Evolutionary conservation across 2,888 invertebrate species (phyloP), one percentile per base, ranked within the genome.

Genomic region (Troides aeacus): DNA sequence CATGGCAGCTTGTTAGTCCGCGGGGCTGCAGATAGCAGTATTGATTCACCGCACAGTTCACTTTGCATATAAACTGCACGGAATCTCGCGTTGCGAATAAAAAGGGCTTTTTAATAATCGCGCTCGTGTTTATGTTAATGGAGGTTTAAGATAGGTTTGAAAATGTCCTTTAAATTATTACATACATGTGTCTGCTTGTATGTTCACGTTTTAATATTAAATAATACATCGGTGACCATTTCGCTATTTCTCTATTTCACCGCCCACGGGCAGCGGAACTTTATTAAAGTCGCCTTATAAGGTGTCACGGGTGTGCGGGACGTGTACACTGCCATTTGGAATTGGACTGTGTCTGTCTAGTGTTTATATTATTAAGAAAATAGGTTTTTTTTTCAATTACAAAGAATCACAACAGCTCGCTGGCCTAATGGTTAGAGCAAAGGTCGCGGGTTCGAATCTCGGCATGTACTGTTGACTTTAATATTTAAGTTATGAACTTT

Each of bases 1-100:
- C 76, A 77, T 74, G 78, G 76, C 77, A 75, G 71, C 72, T 71
- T 75, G 76, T 74, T 74, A 77, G 75, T 73, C 74, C 74, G 39
- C 65, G 74, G 73, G 71, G 71, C 74, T 75, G 67, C 68, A 72
- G 74, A 75, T 73, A 70, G 72, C 53, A 62, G 67, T 62, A 66
- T 69, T 60, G 64, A 69, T 64, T 64, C 64, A 65, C 39, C 36
- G 46, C 15, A 62, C 62, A 64, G 39, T 61, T 36, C 46, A 57
- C 57, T 64, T 68, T 62, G 68, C 70, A 70, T 63, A 66, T 68
- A 62, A 59, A 65, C n/a, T 56, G 46, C 63, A 42, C 60, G 65
- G 59, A 56, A 60, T 65, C 42, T 62, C 18, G 39, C 65, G 57
- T 36, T 30, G 68, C 62, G n/a, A 64, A 23, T 57, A 63, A 60